Base-by-base conservation (phyloP, 1,140 invertebrate species). In the Heliothis subflexa region DNA sequence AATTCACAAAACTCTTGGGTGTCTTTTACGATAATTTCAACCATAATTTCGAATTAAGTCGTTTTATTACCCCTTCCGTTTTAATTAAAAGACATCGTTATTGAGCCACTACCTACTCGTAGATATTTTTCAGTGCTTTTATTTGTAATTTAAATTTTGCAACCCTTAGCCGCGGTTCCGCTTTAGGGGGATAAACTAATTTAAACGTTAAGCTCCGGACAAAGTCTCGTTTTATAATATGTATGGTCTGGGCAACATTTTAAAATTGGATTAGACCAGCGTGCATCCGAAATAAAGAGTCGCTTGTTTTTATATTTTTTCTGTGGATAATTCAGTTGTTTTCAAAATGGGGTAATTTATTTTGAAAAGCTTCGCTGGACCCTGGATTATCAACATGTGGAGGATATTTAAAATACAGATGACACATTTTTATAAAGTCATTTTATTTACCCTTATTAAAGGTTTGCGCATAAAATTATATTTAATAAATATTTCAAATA, bases 111-210 rank as follows among this genome's bases (percentile, higher is more conserved):
- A 92, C 89, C 91, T 89, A 91, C 90, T 93, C 91, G 90, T 87
- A 90, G 91, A 91, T 93, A 93, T 94, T 93, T 94, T 93, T 94
- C 91, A 92, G 91, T 93, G 86, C 89, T 94, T 95, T 94, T 94
- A 94, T 95, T 95, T 95, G 94, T 94, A 93, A 95, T 95, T 94
- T 94, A 95, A 95, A 95, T 95, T 94, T 93, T 82, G 85, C 91
- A 93, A 94, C 91, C 92, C 92, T 92, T 92, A 86, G 80, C 83
- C 87, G 89, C 74, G 89, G 87, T 91, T 83, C 82, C 80, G 85
- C 86, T 90, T 85, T 87, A 86, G 90, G 93, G 93, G 92, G 89
- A 89, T 91, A 91, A 93, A 94, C 93, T 93, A 93, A 94, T 93
- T 93, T 93, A 93, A 92, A 92, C 89, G 92, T 87, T 94, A 93